Evolutionary conservation across 2,113 vertebrate species (phyloP).

Genomic region (Sander vitreus): DNA sequence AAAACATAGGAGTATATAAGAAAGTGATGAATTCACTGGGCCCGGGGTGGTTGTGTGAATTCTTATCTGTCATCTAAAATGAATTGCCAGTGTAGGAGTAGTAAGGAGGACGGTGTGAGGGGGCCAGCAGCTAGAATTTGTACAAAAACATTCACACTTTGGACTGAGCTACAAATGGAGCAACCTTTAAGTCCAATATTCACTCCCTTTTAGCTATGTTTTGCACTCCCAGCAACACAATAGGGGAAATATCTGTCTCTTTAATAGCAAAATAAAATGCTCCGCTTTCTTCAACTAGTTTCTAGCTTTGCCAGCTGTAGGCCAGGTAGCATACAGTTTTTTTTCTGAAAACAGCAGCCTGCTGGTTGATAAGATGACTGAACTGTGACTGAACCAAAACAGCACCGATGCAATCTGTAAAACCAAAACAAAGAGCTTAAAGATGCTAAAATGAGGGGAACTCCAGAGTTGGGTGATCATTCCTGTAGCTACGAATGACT

Average conservation of each 20-base stretch:
- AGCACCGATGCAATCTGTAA: background rate
- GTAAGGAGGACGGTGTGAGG: background rate
- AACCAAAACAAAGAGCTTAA: background rate
- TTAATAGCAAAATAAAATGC: background rate
- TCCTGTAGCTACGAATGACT: background rate
- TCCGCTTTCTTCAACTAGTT: background rate
- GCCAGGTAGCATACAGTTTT: too few relatives aligned
- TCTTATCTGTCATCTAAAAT: slow-evolving; percentile 13
- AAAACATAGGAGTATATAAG: background rate
- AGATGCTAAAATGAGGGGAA: background rate
- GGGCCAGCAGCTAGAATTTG: background rate
- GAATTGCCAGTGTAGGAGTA: background rate
- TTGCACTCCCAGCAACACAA: background rate
- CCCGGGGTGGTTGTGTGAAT: background rate
- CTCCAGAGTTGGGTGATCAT: background rate
- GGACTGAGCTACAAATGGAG: background rate
- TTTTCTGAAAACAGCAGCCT: background rate
- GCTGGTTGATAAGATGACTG: background rate
- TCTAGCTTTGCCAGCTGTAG: background rate
- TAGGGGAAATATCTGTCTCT: background rate
- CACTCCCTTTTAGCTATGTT: background rate
- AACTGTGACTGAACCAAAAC: background rate
- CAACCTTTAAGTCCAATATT: background rate
- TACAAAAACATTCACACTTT: background rate
- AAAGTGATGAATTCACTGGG: slow-evolving; percentile 28